A percentile compares a stretch with the other conserved stretches of the same genome.
Conservation (phyloP, 2,888 invertebrate species). For the Poecilobothrus nobilitatus region DNA sequence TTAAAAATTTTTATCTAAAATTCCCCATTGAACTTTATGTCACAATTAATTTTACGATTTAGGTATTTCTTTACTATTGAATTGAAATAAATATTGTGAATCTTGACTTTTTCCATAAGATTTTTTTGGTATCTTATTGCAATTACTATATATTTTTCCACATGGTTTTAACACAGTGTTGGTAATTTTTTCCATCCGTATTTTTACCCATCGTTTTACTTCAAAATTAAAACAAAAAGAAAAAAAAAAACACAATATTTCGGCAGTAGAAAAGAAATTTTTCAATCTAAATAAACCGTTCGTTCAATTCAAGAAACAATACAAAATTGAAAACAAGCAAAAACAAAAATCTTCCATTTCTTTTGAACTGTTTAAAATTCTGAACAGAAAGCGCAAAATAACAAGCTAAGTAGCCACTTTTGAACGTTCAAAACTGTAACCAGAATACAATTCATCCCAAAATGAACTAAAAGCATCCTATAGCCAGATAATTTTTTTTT, state of each 20-base stretch:
- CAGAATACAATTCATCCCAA: not conserved
- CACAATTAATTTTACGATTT: too few species aligned
- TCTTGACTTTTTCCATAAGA: too few species aligned
- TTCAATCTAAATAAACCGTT: not conserved
- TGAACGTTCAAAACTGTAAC: not conserved
- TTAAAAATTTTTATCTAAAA: too few species aligned
- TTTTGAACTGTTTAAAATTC: conserved; percentile 6
- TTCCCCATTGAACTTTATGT: too few species aligned
- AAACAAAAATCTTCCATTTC: not conserved
- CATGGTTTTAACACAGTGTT: too few species aligned
- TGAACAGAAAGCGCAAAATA: not conserved
- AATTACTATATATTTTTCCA: too few species aligned
- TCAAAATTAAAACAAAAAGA: not conserved
- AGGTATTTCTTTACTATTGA: too few species aligned
- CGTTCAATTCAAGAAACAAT: not conserved
- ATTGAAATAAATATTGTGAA: too few species aligned
- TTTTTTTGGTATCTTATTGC: too few species aligned
- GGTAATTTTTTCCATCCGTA: too few species aligned
- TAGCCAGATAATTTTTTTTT: not conserved
- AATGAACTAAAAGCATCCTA: not conserved
- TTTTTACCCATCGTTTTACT: too few species aligned
- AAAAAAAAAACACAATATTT: not conserved
- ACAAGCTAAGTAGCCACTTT: conserved; percentile 3
- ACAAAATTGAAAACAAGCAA: not conserved
- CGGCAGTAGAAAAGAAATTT: not conserved